phyloP scores from a whole-genome alignment of 2,113 vertebrate species.

The Sphaerodactylus townsendi region DNA sequence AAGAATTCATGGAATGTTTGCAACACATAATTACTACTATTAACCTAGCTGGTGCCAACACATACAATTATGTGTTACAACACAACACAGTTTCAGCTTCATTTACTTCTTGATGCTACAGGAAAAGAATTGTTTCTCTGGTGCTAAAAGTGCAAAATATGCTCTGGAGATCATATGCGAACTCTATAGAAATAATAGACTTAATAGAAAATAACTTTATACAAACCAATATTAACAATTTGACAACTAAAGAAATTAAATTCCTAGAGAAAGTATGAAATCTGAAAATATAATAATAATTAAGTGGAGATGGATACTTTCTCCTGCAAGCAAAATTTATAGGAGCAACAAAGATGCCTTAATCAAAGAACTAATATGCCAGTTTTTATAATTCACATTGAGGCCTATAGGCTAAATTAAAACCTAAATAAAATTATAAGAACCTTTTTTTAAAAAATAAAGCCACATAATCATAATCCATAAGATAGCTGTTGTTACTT shows the following conservation, averaged over 20 bases:
- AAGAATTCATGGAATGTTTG: conserved; percentile 12
- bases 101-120: conserved; percentile 13
- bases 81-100: conserved; percentile 4
- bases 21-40: conserved; percentile 17
- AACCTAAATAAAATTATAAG: too few species aligned
- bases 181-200: not conserved
- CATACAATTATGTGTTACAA: conserved; percentile 14
- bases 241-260: not conserved
- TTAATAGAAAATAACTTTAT: not conserved
- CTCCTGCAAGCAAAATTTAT: not conserved
- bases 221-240: not conserved
- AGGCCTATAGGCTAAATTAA: too few species aligned
- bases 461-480: too few species aligned
- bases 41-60: conserved; percentile 4
- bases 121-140: not conserved
- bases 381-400: too few species aligned
- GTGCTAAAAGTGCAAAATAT: not conserved
- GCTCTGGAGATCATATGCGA: not conserved
- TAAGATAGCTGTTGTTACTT: too few species aligned
- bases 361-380: not conserved
- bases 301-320: not conserved
- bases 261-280: not conserved
- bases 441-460: too few species aligned
- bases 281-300: not conserved
- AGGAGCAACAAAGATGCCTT: not conserved